These are phyloP conservation scores for Urocyon cinereoargenteus DNA, from an alignment of 2,797 vertebrate genomes.

Conservation along the genomic window DNA sequence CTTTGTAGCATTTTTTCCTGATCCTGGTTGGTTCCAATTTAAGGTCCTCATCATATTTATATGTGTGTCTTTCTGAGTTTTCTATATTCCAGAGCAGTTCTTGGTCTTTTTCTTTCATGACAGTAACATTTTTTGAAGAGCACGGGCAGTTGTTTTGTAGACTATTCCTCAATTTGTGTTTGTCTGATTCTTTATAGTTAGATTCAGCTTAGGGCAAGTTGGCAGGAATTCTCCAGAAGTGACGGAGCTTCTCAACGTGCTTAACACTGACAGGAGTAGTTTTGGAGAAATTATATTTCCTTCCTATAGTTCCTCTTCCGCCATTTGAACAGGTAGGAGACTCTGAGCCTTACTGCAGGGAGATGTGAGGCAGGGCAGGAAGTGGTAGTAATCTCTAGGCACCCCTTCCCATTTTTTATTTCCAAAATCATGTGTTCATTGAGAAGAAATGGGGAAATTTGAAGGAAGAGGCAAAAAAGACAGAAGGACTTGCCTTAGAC, in stretches of 20 bases:
- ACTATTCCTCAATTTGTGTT: neutral
- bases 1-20: neutral
- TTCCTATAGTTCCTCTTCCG: neutral
- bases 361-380: neutral
- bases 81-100: neutral
- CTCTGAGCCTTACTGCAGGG: neutral
- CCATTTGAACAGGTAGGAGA: neutral
- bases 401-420: neutral
- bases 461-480: neutral
- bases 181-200: neutral
- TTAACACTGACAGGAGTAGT: neutral
- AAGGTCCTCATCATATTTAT: neutral
- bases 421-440: neutral
- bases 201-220: neutral
- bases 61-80: neutral
- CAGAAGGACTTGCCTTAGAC: neutral
- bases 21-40: neutral
- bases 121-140: neutral
- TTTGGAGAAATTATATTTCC: neutral
- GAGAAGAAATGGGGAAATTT: neutral
- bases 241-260: neutral
- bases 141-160: neutral
- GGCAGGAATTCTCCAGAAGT: neutral
- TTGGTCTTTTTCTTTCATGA: neutral
- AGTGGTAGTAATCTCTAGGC: neutral